Conservation (phyloP, 2,113 vertebrate genomes). For the Blennius ocellaris region DNA sequence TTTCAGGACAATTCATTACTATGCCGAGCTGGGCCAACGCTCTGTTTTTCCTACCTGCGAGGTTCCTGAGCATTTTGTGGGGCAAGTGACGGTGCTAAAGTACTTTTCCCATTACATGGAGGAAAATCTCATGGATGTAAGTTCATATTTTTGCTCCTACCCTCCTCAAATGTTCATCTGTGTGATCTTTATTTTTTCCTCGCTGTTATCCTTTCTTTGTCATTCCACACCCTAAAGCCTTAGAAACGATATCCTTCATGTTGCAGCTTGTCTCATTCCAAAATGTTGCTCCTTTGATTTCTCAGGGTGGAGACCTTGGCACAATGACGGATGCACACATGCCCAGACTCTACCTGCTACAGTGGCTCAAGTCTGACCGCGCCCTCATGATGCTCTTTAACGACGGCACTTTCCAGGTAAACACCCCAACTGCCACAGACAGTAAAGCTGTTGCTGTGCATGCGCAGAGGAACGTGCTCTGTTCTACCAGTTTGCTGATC, state of each 20-base stretch:
- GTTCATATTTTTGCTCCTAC: slow-evolving; percentile 63
- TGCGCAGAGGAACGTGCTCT: slow-evolving; percentile 1
- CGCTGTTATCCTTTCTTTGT: slow-evolving; percentile 19
- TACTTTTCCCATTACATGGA: slow-evolving; percentile 99
- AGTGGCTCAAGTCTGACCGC: slow-evolving; percentile 98
- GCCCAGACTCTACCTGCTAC: slow-evolving; percentile 93
- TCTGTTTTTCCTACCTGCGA: slow-evolving; percentile 91
- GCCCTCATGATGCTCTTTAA: slow-evolving; percentile 99
- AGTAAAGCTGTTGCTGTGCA: slow-evolving; percentile 29
- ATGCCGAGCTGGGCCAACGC: slow-evolving; percentile 93
- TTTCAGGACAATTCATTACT: slow-evolving; percentile 94
- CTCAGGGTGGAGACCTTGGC: slow-evolving; percentile 93
- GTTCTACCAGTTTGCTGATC: not conserved
- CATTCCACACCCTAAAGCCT: slow-evolving; percentile 37
- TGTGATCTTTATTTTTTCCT: not conserved
- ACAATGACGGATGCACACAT: slow-evolving; percentile 88
- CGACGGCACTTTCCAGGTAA: slow-evolving; percentile 98
- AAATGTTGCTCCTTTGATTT: slow-evolving; percentile 49
- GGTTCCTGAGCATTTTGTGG: slow-evolving; percentile 93
- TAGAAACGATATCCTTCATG: slow-evolving; percentile 23
- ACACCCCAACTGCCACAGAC: slow-evolving; percentile 15
- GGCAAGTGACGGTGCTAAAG: slow-evolving; percentile 96
- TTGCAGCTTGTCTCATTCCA: slow-evolving; percentile 40
- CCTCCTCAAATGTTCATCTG: not conserved
- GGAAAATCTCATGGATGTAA: slow-evolving; percentile 99